phyloP scores from a whole-genome alignment of 37 sponge, comb jelly and placozoan genomes.

The Ephydatia muelleri region DNA sequence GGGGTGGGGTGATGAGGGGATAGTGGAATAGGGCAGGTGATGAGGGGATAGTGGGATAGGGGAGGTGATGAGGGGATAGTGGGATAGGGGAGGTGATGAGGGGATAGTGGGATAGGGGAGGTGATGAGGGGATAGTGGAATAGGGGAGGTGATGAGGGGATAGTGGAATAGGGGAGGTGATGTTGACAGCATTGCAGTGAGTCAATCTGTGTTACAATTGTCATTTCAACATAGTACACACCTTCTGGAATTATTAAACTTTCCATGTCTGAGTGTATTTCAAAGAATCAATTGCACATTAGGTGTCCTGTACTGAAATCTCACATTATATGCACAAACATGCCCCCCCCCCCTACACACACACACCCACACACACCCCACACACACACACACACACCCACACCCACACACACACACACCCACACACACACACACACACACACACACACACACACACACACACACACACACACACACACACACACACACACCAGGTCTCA shows the following conservation, averaged over 20 bases:
- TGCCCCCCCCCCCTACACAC: too few relatives aligned
- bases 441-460: slow-evolving; percentile 22
- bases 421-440: not conserved
- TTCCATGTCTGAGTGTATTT: too few relatives aligned
- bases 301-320: not conserved
- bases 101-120: not conserved
- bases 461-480: not conserved
- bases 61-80: not conserved
- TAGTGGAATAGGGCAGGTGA: not conserved
- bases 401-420: too few relatives aligned
- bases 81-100: not conserved
- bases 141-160: not conserved
- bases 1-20: too few relatives aligned
- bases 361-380: too few relatives aligned
- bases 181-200: too few relatives aligned
- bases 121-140: not conserved
- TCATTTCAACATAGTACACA: too few relatives aligned
- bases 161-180: too few relatives aligned
- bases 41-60: not conserved
- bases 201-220: too few relatives aligned
- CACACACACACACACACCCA: too few relatives aligned
- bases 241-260: too few relatives aligned
- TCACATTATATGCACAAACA: not conserved
- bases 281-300: not conserved
- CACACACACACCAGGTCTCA: slow-evolving; percentile 60